A percentile compares a stretch with the other conserved stretches of the same genome.
These are phyloP conservation scores for Cryptus viduatorius DNA, from an alignment of 2,888 invertebrate genomes.

Conservation along the genomic window DNA sequence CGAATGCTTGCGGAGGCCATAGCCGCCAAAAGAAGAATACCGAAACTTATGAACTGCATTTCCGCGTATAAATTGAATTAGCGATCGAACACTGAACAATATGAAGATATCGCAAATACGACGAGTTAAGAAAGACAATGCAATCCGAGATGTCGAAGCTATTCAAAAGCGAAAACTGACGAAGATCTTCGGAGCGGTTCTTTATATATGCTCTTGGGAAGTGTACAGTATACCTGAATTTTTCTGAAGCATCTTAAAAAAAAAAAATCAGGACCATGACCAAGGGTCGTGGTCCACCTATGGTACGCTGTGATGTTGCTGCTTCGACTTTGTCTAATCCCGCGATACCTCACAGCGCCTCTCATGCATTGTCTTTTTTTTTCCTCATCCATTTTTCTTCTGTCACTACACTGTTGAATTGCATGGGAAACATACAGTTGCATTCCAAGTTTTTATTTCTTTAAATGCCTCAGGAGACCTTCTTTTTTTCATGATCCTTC, in stretches of 20 bases:
- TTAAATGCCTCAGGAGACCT: neutral
- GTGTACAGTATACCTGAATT: neutral
- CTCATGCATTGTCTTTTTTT: neutral
- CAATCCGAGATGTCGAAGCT: too few species aligned
- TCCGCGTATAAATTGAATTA: neutral
- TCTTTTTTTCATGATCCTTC: neutral
- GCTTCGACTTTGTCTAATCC: neutral
- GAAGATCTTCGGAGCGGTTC: neutral
- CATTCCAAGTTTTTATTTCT: conserved; percentile 22
- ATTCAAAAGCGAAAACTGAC: too few species aligned
- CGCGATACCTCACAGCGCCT: neutral
- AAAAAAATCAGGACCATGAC: neutral
- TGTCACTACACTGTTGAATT: conserved; percentile 5
- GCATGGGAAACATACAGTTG: conserved; percentile 22
- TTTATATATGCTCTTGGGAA: neutral
- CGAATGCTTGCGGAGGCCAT: neutral
- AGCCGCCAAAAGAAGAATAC: neutral
- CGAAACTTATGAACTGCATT: neutral
- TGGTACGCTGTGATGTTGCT: neutral
- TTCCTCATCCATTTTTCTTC: neutral
- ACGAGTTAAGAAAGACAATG: neutral
- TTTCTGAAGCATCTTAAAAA: neutral
- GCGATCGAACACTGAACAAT: neutral
- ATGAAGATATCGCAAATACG: neutral
- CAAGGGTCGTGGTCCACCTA: neutral